Base-by-base conservation (phyloP, 1,140 invertebrate genomes). In the Nomia melanderi region DNA sequence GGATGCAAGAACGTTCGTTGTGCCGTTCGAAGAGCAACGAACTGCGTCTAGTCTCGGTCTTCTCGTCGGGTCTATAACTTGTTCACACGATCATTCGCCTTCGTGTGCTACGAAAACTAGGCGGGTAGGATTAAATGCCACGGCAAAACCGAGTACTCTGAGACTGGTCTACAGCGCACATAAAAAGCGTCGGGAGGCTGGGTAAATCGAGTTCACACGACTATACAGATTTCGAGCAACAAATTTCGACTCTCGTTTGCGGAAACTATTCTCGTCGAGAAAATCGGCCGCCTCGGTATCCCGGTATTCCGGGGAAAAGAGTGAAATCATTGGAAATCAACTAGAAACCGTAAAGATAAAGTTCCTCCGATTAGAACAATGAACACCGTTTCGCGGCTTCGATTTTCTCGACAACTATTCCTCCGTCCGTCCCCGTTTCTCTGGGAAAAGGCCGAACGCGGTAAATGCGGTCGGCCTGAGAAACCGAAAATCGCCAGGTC, bases 121-220 rank as follows among this genome's bases (percentile, higher is more conserved):
- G 73, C 17, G 47, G 56, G n/a, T 36, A 60, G 33, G 31, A 69
- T 57, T n/a, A n/a, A 65, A 66, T 69, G 41, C 73, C 64, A 76
- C 73, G 64, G 56, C 73, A 76, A 60, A 57, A 76, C 41, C 54
- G 73, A 57, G 47, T 59, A 50, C 54, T 50, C 63, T 47, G 65
- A 69, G 65, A 69, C 73, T 76, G n/a, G 64, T 78, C 77, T 78
- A 74, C 70, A 59, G 54, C 71, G 71, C 33, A 78, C 77, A 78
- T 33, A 66, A 66, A 57, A 78, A 78, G 77, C 77, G 64, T 71
- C 53, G 53, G 69, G 50, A 57, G 39, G 44, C 31, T 78, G 57
- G 44, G 69, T 44, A n/a, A n/a, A 63, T 72, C 59, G 57, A 77
- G 66, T 31, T 77, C 75, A 67, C 44, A 78, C 63, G 41, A 54